These are phyloP conservation scores for Pasiphila rectangulata DNA, from an alignment of 2,888 invertebrate genomes.

Conservation along the genomic window DNA sequence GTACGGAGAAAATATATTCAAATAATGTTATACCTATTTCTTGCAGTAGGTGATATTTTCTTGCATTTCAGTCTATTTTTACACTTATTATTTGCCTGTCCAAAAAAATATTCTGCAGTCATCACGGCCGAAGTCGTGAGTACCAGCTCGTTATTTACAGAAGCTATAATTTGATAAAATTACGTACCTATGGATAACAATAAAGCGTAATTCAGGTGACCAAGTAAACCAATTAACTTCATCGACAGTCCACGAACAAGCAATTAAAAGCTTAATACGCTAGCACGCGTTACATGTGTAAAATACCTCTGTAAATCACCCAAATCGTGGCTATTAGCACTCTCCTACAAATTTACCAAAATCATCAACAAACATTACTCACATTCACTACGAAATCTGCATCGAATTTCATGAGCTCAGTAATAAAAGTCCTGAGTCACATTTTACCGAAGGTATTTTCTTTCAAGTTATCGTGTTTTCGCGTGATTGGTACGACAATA, in stretches of 20 bases:
- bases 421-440: constrained; percentile 24
- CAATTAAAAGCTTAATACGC: constrained; percentile 18
- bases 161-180: background rate
- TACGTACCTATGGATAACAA: constrained; percentile 5
- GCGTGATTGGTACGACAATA: constrained; percentile 30
- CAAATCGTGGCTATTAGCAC: constrained; percentile 9
- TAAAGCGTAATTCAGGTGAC: constrained; percentile 17
- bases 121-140: too few relatives aligned
- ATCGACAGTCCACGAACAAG: constrained; percentile 1
- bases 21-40: too few relatives aligned
- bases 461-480: constrained; percentile 31
- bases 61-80: too few relatives aligned
- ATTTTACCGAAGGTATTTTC: constrained; percentile 29
- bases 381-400: constrained; percentile 29
- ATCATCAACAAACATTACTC: constrained; percentile 26
- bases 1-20: too few relatives aligned
- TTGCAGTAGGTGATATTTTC: too few relatives aligned
- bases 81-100: too few relatives aligned
- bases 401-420: constrained; percentile 21
- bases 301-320: constrained; percentile 19
- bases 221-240: constrained; percentile 21
- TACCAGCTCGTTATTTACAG: too few relatives aligned
- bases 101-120: too few relatives aligned
- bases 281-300: constrained; percentile 13
- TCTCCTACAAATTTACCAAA: constrained; percentile 4